Percentiles rank a stretch among this genome's conserved stretches.
phyloP scores from a whole-genome alignment of 2,888 invertebrate species.

The Epiblema foenella region DNA sequence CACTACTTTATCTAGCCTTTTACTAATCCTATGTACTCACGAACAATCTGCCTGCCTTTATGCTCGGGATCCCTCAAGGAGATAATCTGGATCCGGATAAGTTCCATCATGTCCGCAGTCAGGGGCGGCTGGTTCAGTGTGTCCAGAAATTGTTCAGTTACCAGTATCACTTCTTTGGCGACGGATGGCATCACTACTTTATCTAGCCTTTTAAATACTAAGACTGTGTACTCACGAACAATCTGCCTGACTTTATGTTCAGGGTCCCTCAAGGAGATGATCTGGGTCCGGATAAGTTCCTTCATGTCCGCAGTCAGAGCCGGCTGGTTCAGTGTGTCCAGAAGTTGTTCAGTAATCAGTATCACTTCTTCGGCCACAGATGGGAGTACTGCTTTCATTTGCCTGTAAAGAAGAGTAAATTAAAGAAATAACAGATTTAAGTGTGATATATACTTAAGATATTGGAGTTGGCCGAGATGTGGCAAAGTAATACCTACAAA shows the following conservation, averaged over 20 bases:
- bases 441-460: too few relatives aligned
- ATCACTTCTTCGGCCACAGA: slow-evolving; percentile 90
- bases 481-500: too few relatives aligned
- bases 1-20: slow-evolving; percentile 65
- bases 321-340: slow-evolving; percentile 85
- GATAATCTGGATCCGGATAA: too few relatives aligned
- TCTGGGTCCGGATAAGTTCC: slow-evolving; percentile 87
- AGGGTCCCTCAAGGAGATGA: slow-evolving; percentile 86
- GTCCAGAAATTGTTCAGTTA: too few relatives aligned
- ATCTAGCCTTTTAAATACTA: not conserved
- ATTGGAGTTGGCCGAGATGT: too few relatives aligned
- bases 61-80: too few relatives aligned
- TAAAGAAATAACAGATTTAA: not conserved
- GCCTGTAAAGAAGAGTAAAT: slow-evolving; percentile 66
- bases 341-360: slow-evolving; percentile 87
- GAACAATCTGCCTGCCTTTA: too few relatives aligned
- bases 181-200: too few relatives aligned
- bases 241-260: slow-evolving; percentile 91
- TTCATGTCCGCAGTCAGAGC: slow-evolving; percentile 85
- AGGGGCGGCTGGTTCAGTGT: too few relatives aligned
- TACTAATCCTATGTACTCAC: too few relatives aligned
- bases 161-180: too few relatives aligned
- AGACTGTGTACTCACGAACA: slow-evolving; percentile 87
- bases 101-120: too few relatives aligned
- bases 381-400: slow-evolving; percentile 85